Evolutionary conservation across 2,797 vertebrate genomes (phyloP).

Genomic region (Manis crassicaudata): DNA sequence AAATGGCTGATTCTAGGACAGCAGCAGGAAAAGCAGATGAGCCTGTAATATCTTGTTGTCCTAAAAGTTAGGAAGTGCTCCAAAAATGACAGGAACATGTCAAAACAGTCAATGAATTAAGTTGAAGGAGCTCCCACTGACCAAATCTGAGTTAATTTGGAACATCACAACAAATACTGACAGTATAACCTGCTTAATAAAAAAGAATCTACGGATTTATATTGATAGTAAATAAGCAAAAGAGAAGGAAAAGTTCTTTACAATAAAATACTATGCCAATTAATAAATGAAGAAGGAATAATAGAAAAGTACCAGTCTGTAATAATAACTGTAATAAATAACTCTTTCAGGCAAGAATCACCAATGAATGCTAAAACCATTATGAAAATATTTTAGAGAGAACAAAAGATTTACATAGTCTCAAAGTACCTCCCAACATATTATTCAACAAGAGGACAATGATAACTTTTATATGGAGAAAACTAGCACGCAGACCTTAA

Average conservation of each 20-base stretch:
- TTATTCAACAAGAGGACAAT: not conserved
- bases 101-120: not conserved
- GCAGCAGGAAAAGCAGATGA: not conserved
- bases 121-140: not conserved
- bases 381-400: not conserved
- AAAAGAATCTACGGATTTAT: slow-evolving; percentile 18
- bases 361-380: not conserved
- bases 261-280: not conserved
- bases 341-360: slow-evolving; percentile 37
- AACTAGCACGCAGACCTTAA: not conserved
- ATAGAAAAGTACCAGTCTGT: not conserved
- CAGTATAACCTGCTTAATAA: not conserved
- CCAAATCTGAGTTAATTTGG: not conserved
- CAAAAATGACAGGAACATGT: not conserved
- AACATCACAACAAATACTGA: not conserved
- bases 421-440: not conserved
- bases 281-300: not conserved
- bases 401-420: not conserved
- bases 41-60: not conserved
- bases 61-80: not conserved
- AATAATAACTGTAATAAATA: not conserved
- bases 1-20: not conserved
- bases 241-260: not conserved
- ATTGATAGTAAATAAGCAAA: not conserved
- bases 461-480: not conserved